Base-by-base conservation (phyloP, 2,888 invertebrate species). In the Baronia brevicornis region DNA sequence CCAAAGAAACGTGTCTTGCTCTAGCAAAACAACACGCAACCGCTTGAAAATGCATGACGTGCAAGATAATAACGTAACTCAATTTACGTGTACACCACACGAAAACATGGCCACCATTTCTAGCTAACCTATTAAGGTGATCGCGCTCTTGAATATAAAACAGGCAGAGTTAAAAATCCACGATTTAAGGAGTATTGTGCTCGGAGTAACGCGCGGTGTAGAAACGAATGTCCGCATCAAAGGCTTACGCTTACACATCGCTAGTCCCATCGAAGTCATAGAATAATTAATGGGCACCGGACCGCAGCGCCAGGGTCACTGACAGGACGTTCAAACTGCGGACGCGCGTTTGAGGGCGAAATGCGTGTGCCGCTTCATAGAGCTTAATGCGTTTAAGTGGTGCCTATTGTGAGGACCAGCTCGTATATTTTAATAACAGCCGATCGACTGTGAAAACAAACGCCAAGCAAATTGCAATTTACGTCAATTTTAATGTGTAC, bases 271-370 rank as follows among this genome's bases (percentile, higher is more conserved):
- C 67, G 67, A 59, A 54, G 66, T 73, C 74, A 78, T 78, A 70
- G 72, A 75, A 75, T 78, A 78, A 78, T 79, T 73, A 78, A 77
- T 75, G 71, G 75, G 55, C 66, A 51, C 58, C 48, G 60, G 55
- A 51, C 57, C 56, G 57, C 51, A 51, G 39, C 43, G 39, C 42
- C 54, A 64, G 63, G 71, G 74, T 73, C 74, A 74, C 60, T 72
- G 73, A 69, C 74, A 72, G 66, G 48, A 48, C 58, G 52, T 47
- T 44, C 46, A 48, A 40, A 38, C 21, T 32, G 37, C 37, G 36
- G 39, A 34, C 35, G 38, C 31, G 28, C 31, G 31, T 39, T 38
- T 34, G 40, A 43, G 42, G 46, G 46, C 43, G 43, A 43, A 42
- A 42, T n/a, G n/a, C n/a, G 39, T 44, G 46, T 42, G 38, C 41